Conservation (phyloP, 2,113 vertebrate species). For the Nycticryphes semicollaris region DNA sequence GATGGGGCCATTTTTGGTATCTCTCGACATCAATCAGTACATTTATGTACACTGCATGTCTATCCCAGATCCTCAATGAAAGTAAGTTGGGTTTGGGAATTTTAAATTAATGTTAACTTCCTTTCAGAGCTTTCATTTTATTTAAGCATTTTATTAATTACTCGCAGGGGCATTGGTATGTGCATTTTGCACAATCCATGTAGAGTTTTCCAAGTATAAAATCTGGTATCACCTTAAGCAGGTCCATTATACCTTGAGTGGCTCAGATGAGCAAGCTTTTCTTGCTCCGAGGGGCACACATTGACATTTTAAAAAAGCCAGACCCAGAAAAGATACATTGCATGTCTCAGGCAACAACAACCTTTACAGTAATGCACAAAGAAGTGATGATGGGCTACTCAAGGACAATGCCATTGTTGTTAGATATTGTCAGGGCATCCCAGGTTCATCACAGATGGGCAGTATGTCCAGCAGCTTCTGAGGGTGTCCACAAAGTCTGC, state of each 20-base stretch:
- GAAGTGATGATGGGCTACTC: neutral
- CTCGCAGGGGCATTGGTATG: neutral
- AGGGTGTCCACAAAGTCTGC: neutral
- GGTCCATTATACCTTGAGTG: neutral
- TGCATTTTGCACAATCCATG: neutral
- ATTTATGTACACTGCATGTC: neutral
- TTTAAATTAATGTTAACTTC: neutral
- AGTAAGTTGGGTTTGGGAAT: neutral
- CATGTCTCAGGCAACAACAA: rapidly evolving
- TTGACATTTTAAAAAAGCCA: neutral
- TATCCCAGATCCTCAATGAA: neutral
- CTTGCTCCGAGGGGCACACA: neutral
- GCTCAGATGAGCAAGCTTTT: neutral
- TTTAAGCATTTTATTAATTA: neutral
- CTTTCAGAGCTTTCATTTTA: neutral
- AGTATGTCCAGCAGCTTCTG: neutral
- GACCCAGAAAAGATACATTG: neutral
- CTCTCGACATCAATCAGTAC: neutral
- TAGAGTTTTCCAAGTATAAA: neutral
- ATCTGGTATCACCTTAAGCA: neutral
- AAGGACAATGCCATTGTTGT: neutral
- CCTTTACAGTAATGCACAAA: neutral
- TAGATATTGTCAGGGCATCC: neutral
- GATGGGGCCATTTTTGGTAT: neutral
- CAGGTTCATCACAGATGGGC: neutral